A percentile compares a stretch with the other conserved stretches of the same genome.
phyloP scores from a whole-genome alignment of 1,140 invertebrate genomes.

The Bombus fervidus region DNA sequence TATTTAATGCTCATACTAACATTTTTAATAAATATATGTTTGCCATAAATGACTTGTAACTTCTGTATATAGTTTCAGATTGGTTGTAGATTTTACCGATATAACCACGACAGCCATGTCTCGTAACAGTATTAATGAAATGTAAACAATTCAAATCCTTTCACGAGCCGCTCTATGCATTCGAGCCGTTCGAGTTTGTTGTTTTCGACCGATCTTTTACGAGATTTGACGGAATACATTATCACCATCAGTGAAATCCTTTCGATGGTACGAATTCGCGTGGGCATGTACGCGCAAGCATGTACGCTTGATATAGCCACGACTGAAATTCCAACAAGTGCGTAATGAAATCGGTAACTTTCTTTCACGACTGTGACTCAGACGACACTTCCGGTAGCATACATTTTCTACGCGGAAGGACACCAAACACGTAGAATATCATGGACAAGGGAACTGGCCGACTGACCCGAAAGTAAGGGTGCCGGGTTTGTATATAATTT shows the following conservation, averaged over 20 bases:
- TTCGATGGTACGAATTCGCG: slow-evolving; percentile 13
- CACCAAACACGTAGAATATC: slow-evolving; percentile 51
- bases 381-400: slow-evolving; percentile 68
- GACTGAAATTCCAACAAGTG: slow-evolving; percentile 57
- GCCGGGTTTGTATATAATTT: slow-evolving; percentile 40
- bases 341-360: slow-evolving; percentile 64
- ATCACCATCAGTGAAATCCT: slow-evolving; percentile 35
- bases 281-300: slow-evolving; percentile 18
- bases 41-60: too few relatives aligned
- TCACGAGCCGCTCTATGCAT: neutral
- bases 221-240: slow-evolving; percentile 34
- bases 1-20: neutral
- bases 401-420: slow-evolving; percentile 60
- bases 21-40: neutral
- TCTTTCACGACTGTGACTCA: slow-evolving; percentile 69
- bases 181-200: too few relatives aligned
- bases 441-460: slow-evolving; percentile 55
- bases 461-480: slow-evolving; percentile 64
- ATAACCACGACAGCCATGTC: too few relatives aligned
- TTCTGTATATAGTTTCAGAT: too few relatives aligned
- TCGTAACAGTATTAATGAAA: neutral
- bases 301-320: slow-evolving; percentile 3
- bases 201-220: too few relatives aligned
- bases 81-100: too few relatives aligned
- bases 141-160: neutral